Base-by-base conservation (phyloP, 2,113 vertebrate species). In the Gymnogyps californianus region DNA sequence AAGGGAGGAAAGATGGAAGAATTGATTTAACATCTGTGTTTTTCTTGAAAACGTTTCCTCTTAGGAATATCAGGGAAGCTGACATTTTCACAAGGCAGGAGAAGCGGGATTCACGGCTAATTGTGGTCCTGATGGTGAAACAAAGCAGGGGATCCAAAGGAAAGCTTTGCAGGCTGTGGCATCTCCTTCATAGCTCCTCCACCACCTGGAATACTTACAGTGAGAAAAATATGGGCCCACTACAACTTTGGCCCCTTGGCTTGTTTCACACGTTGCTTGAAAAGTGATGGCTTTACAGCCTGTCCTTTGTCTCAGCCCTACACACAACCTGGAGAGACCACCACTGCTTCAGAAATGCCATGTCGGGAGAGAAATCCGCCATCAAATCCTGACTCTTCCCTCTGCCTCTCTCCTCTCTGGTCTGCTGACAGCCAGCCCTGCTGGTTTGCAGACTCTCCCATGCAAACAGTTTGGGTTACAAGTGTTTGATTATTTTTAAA, bases 1-100 rank as follows among this genome's bases (percentile, higher is more conserved):
- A 78, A 86, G 36, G 87, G 57, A 4, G 42, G 69, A 71, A 90
- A 61, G 93, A 90, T 34, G 87, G 64, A 74, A 70, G 87, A 77
- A 90, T 82, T 84, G 91, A 74, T 90, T 97, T 83, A 95, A 86
- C 93, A 96, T 71, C 94, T 95, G 92, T 91, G 94, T 93, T 96
- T 94, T 84, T 69, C 87, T 93, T 90, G 78, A 81, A 59, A 85
- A 93, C 1, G 1, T 58, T 76, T 25, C 86, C 95, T 91, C 88
- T 32, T 20, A 51, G 93, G 94, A 70, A 8, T 26, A 32, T 16
- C 8, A 8, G 82, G 75, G 70, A 92, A 76, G 92, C 46, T 93
- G 96, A 95, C 87, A 96, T 95, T 97, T 96, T 85, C 92, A 93
- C 87, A 38, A 81, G 84, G 55, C 76, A 70, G 64, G 71, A 86